Conservation (phyloP, 2,113 vertebrate genomes). For the Origma solitaria region DNA sequence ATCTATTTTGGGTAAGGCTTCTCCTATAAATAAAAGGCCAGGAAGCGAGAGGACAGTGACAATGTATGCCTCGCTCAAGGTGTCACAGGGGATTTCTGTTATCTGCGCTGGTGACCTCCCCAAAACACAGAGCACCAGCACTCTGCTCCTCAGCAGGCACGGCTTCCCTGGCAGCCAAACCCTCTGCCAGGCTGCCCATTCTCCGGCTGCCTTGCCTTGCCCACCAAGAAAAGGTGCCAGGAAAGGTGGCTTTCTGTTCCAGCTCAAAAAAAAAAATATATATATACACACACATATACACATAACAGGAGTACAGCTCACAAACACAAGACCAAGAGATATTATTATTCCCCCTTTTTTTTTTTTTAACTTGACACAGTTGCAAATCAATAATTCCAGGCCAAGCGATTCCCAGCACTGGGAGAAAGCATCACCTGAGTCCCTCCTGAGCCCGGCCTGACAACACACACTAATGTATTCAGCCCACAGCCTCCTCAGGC, state of each 20-base stretch:
- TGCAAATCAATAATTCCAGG: not conserved
- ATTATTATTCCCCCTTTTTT: not conserved
- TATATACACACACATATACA: not conserved
- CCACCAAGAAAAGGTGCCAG: not conserved
- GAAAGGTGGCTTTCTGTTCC: not conserved
- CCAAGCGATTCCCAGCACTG: not conserved
- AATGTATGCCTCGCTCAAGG: not conserved
- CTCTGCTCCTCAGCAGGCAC: not conserved
- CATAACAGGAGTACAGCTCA: not conserved
- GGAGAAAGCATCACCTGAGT: not conserved
- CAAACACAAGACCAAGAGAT: not conserved
- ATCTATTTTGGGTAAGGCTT: not conserved
- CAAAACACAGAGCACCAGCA: not conserved
- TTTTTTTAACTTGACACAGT: not conserved
- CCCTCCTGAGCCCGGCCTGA: not conserved
- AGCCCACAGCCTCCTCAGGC: not conserved
- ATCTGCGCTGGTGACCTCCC: not conserved
- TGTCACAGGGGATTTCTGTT: not conserved
- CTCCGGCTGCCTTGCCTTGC: not conserved
- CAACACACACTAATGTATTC: not conserved
- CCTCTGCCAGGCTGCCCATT: not conserved
- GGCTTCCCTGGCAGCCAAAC: not conserved
- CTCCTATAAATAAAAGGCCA: conserved; percentile 32
- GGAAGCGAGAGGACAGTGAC: not conserved
- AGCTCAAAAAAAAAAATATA: not conserved